Base-by-base conservation (phyloP, 2,113 vertebrate genomes). In the Eretmochelys imbricata region DNA sequence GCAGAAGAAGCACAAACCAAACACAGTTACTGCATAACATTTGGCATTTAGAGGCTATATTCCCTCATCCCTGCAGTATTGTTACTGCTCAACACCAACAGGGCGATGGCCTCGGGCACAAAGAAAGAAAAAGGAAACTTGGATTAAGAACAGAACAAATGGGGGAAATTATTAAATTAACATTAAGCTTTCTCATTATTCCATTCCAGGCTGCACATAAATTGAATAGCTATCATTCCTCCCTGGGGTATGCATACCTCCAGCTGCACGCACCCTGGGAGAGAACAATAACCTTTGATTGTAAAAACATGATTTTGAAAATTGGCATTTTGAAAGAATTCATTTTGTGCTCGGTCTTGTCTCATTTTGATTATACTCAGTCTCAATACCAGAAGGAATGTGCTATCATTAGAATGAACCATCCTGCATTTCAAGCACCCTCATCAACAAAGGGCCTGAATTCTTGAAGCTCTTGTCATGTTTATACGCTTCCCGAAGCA, bases 121-220 rank as follows among this genome's bases (percentile, higher is more conserved):
- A 92, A 94, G 93, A 94, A 92, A 81, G 81, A 94, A 97, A 94
- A 95, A 96, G 85, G 89, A 97, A 97, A 96, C 84, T 89, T 92
- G 84, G 91, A 97, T 90, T 91, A 95, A 93, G 94, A 97, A 95
- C 88, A 93, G 88, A 95, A 94, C 93, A 97, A 95, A 76, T 83
- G 79, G 46, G 65, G 91, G 85, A 96, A 97, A 97, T 93, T 87
- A 97, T 96, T 96, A 95, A 94, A 95, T 97, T 97, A 96, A 84
- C 90, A 97, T 97, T 95, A 93, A 90, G 54, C n/a, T 89, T 95
- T 79, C 82, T 94, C 92, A 86, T 94, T 95, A 93, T 95, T 94
- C 48, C 55, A 76, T 89, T 95, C 89, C 88, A 92, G 93, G 96
- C 87, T 92, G 55, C 54, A 72, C 10, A 94, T 93, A 95, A 96